phyloP scores from a whole-genome alignment of 2,797 vertebrate genomes.

The Austrolebias charrua region DNA sequence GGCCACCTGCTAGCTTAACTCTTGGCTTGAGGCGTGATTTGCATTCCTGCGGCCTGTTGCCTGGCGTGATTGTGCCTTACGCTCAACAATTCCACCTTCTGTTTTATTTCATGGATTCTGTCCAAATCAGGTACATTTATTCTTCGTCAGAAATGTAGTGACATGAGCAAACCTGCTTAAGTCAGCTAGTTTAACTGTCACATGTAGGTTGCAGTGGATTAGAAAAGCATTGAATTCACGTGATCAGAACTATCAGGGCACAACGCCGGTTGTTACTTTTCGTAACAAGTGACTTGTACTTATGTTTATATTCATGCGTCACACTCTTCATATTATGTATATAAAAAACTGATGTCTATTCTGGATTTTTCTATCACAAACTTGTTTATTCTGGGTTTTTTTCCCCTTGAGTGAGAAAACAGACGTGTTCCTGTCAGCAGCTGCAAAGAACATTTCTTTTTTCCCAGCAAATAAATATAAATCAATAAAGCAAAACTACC shows the following conservation, averaged over 20 bases:
- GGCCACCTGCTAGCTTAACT: conserved; percentile 95
- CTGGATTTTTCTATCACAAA: conserved; percentile 26
- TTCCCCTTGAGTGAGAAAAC: conserved; percentile 59
- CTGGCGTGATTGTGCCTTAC: conserved; percentile 88
- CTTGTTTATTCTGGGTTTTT: conserved; percentile 49
- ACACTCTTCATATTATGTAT: too few relatives aligned
- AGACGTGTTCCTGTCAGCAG: conserved; percentile 38
- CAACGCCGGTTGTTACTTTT: conserved; percentile 42
- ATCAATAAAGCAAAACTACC: conserved; percentile 22
- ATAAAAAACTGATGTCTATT: too few relatives aligned
- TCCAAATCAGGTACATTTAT: conserved; percentile 84
- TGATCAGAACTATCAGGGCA: conserved; percentile 58
- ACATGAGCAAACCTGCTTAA: conserved; percentile 79
- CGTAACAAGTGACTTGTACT: conserved; percentile 24
- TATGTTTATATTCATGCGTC: conserved; percentile 13
- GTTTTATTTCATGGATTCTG: conserved; percentile 88
- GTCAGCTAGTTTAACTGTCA: conserved; percentile 16
- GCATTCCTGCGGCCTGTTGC: conserved; percentile 96
- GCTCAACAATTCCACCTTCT: conserved; percentile 89
- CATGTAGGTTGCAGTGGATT: conserved; percentile 54
- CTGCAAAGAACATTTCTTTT: conserved; percentile 45
- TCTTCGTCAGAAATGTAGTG: conserved; percentile 72
- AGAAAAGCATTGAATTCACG: conserved; percentile 57
- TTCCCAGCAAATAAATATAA: conserved; percentile 20
- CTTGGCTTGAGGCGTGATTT: conserved; percentile 88